Conservation (phyloP, 2,797 vertebrate species). For the Oreonectes daqikongensis region DNA sequence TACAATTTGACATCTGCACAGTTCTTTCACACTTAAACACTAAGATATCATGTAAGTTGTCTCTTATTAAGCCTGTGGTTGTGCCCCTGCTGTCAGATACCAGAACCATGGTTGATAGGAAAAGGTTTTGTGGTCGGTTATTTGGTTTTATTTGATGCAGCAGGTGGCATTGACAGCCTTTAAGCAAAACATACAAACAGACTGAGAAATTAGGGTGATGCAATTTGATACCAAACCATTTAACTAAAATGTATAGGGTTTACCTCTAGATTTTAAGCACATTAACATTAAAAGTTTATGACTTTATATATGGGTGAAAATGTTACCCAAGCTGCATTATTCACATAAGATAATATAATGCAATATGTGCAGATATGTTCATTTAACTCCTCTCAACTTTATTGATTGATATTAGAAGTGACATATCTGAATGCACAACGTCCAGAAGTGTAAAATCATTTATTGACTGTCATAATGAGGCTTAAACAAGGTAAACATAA, state of each 20-base stretch:
- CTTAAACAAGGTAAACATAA: constrained; percentile 62
- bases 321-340: neutral
- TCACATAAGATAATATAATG: neutral
- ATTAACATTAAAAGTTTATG: neutral
- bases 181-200: too few species aligned
- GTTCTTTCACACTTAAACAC: neutral
- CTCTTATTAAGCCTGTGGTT: constrained; percentile 55
- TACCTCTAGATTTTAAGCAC: constrained; percentile 1
- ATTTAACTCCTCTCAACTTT: neutral
- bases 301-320: neutral
- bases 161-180: constrained; percentile 60
- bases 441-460: constrained; percentile 66
- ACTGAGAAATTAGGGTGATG: constrained; percentile 11
- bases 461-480: constrained; percentile 70
- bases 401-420: constrained; percentile 2
- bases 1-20: neutral
- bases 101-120: constrained; percentile 47
- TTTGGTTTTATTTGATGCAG: constrained; percentile 65
- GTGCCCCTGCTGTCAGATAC: constrained; percentile 57
- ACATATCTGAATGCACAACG: constrained; percentile 35
- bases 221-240: neutral
- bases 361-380: neutral
- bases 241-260: neutral
- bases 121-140: constrained; percentile 53
- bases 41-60: constrained; percentile 48